Base-by-base conservation (phyloP, 2,888 invertebrate species). In the Xestia xanthographa region DNA sequence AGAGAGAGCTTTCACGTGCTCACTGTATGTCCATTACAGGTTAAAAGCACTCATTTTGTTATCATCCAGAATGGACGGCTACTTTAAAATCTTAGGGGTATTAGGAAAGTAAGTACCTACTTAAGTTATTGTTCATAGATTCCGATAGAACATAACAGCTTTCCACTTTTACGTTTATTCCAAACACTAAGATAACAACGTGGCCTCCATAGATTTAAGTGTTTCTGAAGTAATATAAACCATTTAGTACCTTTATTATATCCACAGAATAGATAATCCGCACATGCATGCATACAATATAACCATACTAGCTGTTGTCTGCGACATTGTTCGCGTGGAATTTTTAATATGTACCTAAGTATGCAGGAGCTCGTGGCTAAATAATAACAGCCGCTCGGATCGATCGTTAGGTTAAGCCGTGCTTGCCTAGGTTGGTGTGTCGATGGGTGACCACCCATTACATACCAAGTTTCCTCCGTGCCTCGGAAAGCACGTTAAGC, bases 11-110 rank as follows among this genome's bases (percentile, higher is more conserved):
- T 66, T 79, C 75, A 72, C 66, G 73, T 65, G 38, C 45, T 68
- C 56, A 65, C 66, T 72, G 65, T 76, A 62, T 78, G 81, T 84
- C 86, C 85, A 87, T 86, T 86, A 89, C 79, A 68, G 69, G 71
- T 80, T 89, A 87, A 85, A 82, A 85, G 89, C 86, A 65, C 74
- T 82, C 75, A 74, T 83, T 86, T 81, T 84, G 69, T 74, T 50
- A 58, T 50, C 14, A 29, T 68, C 29, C 53, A 72, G 29, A 63
- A 76, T 81, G 66, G 66, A 48, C 58, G 29, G 63, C 48, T 67
- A 70, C 41, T 81, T 67, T n/a, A 63, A 66, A 69, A 65, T 68
- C 41, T 48, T 63, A 66, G n/a, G 0, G 20, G 17, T 77, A 34
- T 34, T 11, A 58, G 34, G 26, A 34, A 72, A 26, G 2, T 38